These are phyloP conservation scores for Rallus limicola DNA, from an alignment of 2,113 vertebrate genomes.

Conservation along the genomic window DNA sequence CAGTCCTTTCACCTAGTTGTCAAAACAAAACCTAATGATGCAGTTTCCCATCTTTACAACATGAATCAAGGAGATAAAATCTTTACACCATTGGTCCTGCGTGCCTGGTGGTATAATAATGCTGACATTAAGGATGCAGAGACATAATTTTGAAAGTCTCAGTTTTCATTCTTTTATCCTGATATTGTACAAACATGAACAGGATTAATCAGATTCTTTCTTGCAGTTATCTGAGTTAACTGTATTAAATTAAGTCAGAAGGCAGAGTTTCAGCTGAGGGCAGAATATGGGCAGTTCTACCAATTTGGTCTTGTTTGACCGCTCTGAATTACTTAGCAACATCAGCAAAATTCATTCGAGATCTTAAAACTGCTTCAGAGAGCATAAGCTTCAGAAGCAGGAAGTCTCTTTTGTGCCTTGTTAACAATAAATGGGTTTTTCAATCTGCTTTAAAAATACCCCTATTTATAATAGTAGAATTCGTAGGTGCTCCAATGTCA, in stretches of 20 bases:
- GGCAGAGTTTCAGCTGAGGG: not conserved
- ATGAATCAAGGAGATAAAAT: constrained; percentile 22
- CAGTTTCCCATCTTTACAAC: constrained; percentile 14
- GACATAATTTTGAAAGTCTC: not conserved
- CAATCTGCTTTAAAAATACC: not conserved
- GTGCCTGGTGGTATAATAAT: not conserved
- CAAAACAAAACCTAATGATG: constrained; percentile 38
- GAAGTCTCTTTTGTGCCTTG: not conserved
- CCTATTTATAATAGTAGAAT: not conserved
- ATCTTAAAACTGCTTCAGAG: not conserved
- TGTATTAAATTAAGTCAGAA: not conserved
- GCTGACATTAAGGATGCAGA: not conserved
- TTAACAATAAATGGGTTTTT: not conserved
- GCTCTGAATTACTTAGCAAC: not conserved
- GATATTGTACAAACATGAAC: not conserved
- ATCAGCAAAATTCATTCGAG: not conserved
- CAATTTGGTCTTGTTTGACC: not conserved
- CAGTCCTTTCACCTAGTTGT: constrained; percentile 34
- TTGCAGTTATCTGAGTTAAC: not conserved
- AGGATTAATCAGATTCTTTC: not conserved
- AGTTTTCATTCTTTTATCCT: not conserved
- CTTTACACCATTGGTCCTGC: not conserved
- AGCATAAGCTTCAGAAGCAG: not conserved
- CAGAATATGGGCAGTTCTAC: not conserved
- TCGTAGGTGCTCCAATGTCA: not conserved